Conservation (phyloP, 2,113 vertebrate species). For the Oncorhynchus clarkii region DNA sequence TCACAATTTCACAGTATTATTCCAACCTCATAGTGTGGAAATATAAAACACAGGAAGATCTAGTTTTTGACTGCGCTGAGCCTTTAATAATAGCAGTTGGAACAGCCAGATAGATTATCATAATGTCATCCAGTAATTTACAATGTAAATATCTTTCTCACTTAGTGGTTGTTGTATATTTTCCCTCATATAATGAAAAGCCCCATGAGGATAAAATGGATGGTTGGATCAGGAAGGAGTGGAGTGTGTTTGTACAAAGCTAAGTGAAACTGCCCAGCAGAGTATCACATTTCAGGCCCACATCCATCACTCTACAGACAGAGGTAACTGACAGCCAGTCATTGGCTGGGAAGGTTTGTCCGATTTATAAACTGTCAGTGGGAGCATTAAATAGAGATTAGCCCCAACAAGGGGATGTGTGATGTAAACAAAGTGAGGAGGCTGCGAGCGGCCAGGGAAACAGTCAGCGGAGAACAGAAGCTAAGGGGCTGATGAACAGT, state of each 20-base stretch:
- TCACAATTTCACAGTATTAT: no score
- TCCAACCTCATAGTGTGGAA: no score
- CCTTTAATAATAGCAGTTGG: neutral
- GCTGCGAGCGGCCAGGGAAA: neutral
- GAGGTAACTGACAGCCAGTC: no score
- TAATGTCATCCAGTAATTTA: neutral
- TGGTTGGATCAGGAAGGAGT: neutral
- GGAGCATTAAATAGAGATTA: slow-evolving; percentile 13
- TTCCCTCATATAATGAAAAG: neutral
- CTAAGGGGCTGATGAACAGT: no score
- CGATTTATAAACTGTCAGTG: slow-evolving; percentile 10
- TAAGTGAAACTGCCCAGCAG: slow-evolving; percentile 1
- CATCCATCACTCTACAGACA: slow-evolving; percentile 8
- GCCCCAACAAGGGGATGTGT: slow-evolving; percentile 5
- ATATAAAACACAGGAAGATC: no score
- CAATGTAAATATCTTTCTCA: neutral
- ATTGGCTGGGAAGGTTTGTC: slow-evolving; percentile 17
- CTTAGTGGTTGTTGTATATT: neutral
- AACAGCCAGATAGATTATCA: neutral
- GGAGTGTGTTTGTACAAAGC: slow-evolving; percentile 4
- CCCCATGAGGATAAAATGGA: neutral
- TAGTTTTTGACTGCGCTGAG: no score
- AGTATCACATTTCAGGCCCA: slow-evolving; percentile 12
- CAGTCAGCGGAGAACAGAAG: no score
- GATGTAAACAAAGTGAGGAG: neutral